Base-by-base conservation (phyloP, 2,113 vertebrate genomes). In the Colaptes auratus region DNA sequence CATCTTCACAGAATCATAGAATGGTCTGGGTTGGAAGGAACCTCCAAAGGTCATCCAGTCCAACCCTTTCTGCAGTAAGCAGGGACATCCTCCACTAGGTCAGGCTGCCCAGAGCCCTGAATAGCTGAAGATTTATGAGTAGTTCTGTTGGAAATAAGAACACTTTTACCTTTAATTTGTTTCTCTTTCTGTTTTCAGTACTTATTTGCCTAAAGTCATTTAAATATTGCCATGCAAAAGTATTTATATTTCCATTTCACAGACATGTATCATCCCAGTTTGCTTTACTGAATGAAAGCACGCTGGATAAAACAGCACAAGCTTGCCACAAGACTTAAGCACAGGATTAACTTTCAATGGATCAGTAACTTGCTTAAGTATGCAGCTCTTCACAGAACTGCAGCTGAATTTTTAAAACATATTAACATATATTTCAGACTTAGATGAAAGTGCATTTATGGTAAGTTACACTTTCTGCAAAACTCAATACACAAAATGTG, bases 231-330 rank as follows among this genome's bases (percentile, higher is more conserved):
- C 27, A 86, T 59, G 63, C 39, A 85, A 77, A 94, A 93, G 24
- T 52, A 66, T 72, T 91, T 63, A 46, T 23, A 92, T 91, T 95
- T 89, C 79, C 87, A 89, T 89, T 93, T 93, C 82, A 93, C 36
- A 89, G 67, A 53, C 56, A 59, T 31, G 0, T 44, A 89, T 66
- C 55, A 73, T 70, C 28, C 42, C 42, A 77, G 60, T 30, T 88
- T 92, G 71, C 67, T 87, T 88, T 46, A 75, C 23, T 64, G 82
- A 94, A 92, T 50, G 59, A 91, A 96, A 89, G 67, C 75, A 81
- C 21, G 55, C 25, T 61, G 86, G 73, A 95, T 67, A 56, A 83
- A 96, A 93, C 20, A 90, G 53, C 61, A 69, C 17, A 73, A 91
- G 59, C 31, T 64, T 90, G 58, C 61, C 67, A 83, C 71, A 88